These are phyloP conservation scores for Luehdorfia chinensis DNA, from an alignment of 1,140 invertebrate genomes.

Conservation along the genomic window DNA sequence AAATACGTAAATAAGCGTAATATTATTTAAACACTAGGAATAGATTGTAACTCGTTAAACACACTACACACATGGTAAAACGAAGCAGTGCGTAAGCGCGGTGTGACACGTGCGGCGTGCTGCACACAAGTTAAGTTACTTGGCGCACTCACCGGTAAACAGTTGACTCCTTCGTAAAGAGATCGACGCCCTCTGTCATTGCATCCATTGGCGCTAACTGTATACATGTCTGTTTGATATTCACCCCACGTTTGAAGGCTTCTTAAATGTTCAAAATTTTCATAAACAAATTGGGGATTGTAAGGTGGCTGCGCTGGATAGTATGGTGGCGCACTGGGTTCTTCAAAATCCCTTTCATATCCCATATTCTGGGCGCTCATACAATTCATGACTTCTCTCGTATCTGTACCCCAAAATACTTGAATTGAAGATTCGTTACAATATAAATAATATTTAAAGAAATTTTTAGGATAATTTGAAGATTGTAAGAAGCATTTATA, in stretches of 20 bases:
- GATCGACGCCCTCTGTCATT: conserved; percentile 49
- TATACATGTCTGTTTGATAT: conserved; percentile 30
- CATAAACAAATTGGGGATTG: conserved; percentile 50
- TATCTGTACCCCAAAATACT: conserved; percentile 22
- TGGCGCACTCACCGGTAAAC: conserved; percentile 60
- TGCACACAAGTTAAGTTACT: conserved; percentile 40
- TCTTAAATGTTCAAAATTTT: conserved; percentile 29
- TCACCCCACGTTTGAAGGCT: conserved; percentile 27
- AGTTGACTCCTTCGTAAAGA: conserved; percentile 65
- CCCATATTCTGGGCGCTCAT: conserved; percentile 35
- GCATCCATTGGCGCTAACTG: conserved; percentile 30
- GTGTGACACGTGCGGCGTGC: conserved; percentile 39
- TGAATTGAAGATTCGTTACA: conserved; percentile 11
- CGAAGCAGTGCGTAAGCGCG: conserved; percentile 42
- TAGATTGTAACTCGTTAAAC: conserved; percentile 27
- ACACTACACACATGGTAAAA: conserved; percentile 28
- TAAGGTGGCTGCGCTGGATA: conserved; percentile 54
- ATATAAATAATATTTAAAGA: too few relatives aligned
- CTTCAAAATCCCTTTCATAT: conserved; percentile 31
- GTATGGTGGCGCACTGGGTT: conserved; percentile 39
- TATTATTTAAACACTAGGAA: conserved; percentile 28
- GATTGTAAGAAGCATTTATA: too few relatives aligned
- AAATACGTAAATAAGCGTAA: conserved; percentile 22
- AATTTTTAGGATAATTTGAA: too few relatives aligned
- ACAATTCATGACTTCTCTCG: conserved; percentile 50